Conservation (phyloP, 2,888 invertebrate species). For the Sericinus montela region DNA sequence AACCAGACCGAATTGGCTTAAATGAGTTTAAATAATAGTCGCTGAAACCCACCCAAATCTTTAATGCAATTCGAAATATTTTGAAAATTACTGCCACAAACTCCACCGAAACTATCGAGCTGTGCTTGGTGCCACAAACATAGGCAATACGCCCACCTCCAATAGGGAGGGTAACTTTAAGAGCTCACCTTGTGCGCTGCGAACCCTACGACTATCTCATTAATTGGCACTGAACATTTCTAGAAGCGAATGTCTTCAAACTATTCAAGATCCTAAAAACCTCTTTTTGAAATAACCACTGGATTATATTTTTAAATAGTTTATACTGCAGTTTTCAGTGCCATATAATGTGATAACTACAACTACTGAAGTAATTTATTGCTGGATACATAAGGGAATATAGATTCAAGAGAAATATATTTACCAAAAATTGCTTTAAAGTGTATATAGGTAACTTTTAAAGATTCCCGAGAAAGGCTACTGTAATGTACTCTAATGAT, state of each 20-base stretch:
- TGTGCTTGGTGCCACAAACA: slow-evolving; percentile 74
- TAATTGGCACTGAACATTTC: slow-evolving; percentile 45
- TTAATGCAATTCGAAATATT: slow-evolving; percentile 38
- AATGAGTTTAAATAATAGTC: slow-evolving; percentile 27
- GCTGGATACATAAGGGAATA: slow-evolving; percentile 78
- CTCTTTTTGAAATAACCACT: slow-evolving; percentile 3
- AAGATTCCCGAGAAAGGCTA: slow-evolving; percentile 77
- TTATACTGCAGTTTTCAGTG: slow-evolving; percentile 34
- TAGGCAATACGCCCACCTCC: slow-evolving; percentile 79
- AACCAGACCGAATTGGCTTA: slow-evolving; percentile 31
- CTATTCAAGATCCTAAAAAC: slow-evolving; percentile 7
- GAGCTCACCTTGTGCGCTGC: slow-evolving; percentile 79
- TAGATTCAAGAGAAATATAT: slow-evolving; percentile 78
- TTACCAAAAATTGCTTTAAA: slow-evolving; percentile 74
- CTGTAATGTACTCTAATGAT: slow-evolving; percentile 79
- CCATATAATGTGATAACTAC: slow-evolving; percentile 65
- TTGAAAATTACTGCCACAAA: slow-evolving; percentile 52
- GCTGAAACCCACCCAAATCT: slow-evolving; percentile 54
- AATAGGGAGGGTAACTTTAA: slow-evolving; percentile 76
- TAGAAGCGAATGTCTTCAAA: slow-evolving; percentile 24
- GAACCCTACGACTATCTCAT: slow-evolving; percentile 65
- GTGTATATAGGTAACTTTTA: slow-evolving; percentile 78
- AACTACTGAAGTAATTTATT: slow-evolving; percentile 76
- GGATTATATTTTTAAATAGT: slow-evolving; percentile 5
- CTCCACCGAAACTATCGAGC: slow-evolving; percentile 63